Evolutionary conservation across 2,888 invertebrate genomes (phyloP).

Genomic region (Drosophila niveifrons): DNA sequence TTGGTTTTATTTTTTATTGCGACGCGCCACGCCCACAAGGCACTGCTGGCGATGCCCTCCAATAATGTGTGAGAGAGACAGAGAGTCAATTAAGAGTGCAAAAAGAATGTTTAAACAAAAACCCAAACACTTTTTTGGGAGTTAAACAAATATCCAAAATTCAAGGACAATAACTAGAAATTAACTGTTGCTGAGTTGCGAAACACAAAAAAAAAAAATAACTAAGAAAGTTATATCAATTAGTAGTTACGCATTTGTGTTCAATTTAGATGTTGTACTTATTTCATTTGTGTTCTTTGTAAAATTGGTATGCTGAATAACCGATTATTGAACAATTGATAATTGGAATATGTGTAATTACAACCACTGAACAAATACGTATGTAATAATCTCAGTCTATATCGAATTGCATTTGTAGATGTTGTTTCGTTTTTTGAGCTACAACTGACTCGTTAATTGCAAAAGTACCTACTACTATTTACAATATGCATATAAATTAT

Average conservation of each 20-base stretch:
- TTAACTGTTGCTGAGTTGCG: conserved; percentile 62
- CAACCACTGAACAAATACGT: conserved; percentile 31
- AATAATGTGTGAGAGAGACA: conserved; percentile 35
- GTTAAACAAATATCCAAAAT: conserved; percentile 61
- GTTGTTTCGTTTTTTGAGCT: conserved; percentile 72
- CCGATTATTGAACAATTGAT: conserved; percentile 12
- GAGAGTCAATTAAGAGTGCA: conserved; percentile 73
- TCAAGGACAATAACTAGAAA: conserved; percentile 81
- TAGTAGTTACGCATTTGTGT: conserved; percentile 56
- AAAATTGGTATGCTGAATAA: conserved; percentile 76
- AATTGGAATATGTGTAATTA: conserved; percentile 13
- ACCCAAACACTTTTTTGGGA: conserved; percentile 23
- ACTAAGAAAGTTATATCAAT: conserved; percentile 27
- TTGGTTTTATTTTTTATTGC: conserved; percentile 54
- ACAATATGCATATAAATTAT: conserved; percentile 45
- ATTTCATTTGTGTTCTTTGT: conserved; percentile 50
- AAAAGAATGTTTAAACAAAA: conserved; percentile 44
- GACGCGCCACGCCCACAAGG: conserved; percentile 49
- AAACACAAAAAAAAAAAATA: conserved; percentile 30
- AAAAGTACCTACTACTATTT: conserved; percentile 68
- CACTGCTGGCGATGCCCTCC: conserved; percentile 69
- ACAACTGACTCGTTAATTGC: conserved; percentile 66
- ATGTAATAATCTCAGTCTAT: conserved; percentile 60
- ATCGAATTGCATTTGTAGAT: conserved; percentile 73
- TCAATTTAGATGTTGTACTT: conserved; percentile 58